A percentile compares a stretch with the other conserved stretches of the same genome.
These are phyloP conservation scores for Junonia oenone DNA, from an alignment of 2,888 invertebrate genomes.

Conservation along the genomic window DNA sequence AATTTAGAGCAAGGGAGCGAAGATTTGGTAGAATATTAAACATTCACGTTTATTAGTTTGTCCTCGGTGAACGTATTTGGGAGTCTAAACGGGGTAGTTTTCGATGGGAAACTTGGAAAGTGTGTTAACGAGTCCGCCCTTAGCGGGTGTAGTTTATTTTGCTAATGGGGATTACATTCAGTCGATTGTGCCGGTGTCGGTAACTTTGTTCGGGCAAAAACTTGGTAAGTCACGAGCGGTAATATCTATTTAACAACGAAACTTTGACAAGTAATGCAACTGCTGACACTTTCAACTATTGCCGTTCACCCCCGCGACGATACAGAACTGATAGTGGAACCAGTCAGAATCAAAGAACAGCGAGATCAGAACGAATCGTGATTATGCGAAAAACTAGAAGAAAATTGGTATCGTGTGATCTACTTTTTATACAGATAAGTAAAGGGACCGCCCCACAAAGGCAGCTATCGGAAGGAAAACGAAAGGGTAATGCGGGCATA, in stretches of 20 bases:
- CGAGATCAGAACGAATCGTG: conserved; percentile 31
- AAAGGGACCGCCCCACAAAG: conserved; percentile 60
- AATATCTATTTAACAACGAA: conserved; percentile 28
- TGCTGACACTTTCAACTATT: conserved; percentile 1
- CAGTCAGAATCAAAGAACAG: conserved; percentile 29
- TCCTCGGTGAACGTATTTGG: conserved; percentile 67
- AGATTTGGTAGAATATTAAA: conserved; percentile 74
- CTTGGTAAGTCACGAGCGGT: conserved; percentile 25
- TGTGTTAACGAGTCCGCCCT: conserved; percentile 69
- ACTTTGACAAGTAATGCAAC: conserved; percentile 14
- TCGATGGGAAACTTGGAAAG: conserved; percentile 67
- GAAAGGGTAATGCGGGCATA: conserved; percentile 80
- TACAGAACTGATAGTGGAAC: neutral
- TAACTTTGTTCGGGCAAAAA: conserved; percentile 40
- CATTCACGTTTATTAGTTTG: conserved; percentile 79
- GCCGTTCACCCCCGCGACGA: neutral
- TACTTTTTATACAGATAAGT: conserved; percentile 59
- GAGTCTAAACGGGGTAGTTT: conserved; percentile 71
- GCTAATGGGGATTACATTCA: conserved; percentile 63
- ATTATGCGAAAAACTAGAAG: conserved; percentile 43
- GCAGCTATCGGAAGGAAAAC: conserved; percentile 78
- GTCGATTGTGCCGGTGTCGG: conserved; percentile 47
- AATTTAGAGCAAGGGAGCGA: conserved; percentile 52
- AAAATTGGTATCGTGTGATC: conserved; percentile 68
- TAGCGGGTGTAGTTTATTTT: conserved; percentile 54